Conservation (phyloP, 2,888 invertebrate species). For the Macrophya annulata region DNA sequence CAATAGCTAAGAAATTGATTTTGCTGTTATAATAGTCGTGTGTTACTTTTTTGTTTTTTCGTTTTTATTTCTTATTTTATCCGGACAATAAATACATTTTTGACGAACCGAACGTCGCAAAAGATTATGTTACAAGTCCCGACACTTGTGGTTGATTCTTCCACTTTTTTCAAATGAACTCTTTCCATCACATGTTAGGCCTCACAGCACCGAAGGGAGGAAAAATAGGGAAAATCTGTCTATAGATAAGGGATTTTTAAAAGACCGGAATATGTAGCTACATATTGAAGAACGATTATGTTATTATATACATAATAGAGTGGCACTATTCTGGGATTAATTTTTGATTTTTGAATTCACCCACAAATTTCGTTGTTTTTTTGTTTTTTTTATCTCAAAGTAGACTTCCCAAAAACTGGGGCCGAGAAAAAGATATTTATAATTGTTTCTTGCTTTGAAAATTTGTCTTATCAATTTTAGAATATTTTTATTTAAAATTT, state of each 20-base stretch:
- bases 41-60: not conserved
- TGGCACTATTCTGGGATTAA: too few relatives aligned
- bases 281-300: too few relatives aligned
- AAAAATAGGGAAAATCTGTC: not conserved
- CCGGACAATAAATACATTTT: constrained; percentile 56
- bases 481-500: not conserved
- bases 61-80: constrained; percentile 54
- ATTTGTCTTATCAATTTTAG: too few relatives aligned
- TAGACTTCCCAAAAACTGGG: too few relatives aligned
- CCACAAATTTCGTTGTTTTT: too few relatives aligned
- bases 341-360: too few relatives aligned
- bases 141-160: constrained; percentile 70
- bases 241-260: too few relatives aligned
- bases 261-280: too few relatives aligned
- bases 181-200: not conserved
- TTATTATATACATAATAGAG: too few relatives aligned
- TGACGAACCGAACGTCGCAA: constrained; percentile 70
- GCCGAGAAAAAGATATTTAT: too few relatives aligned
- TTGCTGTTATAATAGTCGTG: not conserved
- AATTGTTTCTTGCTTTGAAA: too few relatives aligned
- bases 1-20: constrained; percentile 19
- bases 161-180: not conserved
- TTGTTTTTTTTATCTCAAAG: too few relatives aligned
- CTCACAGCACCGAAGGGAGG: not conserved
- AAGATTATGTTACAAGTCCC: constrained; percentile 70